A percentile compares a stretch with the other conserved stretches of the same genome.
These are phyloP conservation scores for Agrochola circellaris DNA, from an alignment of 2,888 invertebrate genomes.

Conservation along the genomic window DNA sequence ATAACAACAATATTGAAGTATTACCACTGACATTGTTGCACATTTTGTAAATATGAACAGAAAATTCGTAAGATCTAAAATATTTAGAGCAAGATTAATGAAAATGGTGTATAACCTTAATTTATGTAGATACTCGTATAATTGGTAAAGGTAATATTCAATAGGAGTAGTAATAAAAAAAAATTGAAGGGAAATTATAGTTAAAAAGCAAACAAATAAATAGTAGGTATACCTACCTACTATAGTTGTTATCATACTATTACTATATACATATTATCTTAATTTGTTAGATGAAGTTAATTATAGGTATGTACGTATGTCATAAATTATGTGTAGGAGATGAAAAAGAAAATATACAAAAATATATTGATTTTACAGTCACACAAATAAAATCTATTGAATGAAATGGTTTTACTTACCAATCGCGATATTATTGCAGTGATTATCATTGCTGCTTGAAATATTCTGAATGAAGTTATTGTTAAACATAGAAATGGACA, in stretches of 20 bases:
- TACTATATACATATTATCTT: background rate
- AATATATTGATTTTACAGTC: background rate
- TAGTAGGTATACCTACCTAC: background rate
- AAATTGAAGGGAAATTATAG: background rate
- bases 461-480: background rate
- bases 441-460: background rate
- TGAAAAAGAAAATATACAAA: background rate
- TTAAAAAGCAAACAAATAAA: conserved; percentile 13
- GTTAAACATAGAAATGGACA: background rate
- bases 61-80: conserved; percentile 5
- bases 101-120: background rate
- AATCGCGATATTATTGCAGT: conserved; percentile 3
- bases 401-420: background rate
- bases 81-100: background rate
- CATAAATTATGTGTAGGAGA: background rate
- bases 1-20: conserved; percentile 12
- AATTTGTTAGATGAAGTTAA: background rate
- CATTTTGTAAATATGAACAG: conserved; percentile 27
- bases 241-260: conserved; percentile 2
- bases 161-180: background rate
- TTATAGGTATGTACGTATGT: background rate
- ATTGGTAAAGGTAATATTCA: conserved; percentile 8
- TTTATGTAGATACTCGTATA: background rate
- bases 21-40: conserved; percentile 23
- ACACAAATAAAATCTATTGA: background rate